A percentile compares a stretch with the other conserved stretches of the same genome.
Conservation (phyloP, 1,140 invertebrate genomes). For the Brachionus paranguensis region DNA sequence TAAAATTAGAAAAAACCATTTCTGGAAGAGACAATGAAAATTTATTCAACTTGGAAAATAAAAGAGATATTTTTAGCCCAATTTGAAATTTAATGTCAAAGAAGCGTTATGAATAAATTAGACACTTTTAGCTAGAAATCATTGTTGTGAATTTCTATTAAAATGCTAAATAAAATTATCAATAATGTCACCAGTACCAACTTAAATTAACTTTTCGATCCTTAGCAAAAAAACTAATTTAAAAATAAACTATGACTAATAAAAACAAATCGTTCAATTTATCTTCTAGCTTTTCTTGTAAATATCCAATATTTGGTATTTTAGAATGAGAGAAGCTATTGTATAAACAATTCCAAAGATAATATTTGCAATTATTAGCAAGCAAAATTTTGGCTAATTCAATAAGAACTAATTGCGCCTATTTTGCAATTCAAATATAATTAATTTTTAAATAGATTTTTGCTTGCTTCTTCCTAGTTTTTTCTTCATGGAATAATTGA, state of each 20-base stretch:
- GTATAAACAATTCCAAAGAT: not conserved
- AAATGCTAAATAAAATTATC: constrained; percentile 8
- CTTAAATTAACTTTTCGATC: not conserved
- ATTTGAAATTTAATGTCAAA: constrained; percentile 7
- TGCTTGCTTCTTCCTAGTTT: not conserved
- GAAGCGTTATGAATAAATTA: constrained; percentile 32
- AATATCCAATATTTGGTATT: constrained; percentile 34
- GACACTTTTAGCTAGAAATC: not conserved
- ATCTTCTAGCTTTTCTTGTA: constrained; percentile 8
- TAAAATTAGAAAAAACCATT: not conserved
- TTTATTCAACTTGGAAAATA: not conserved
- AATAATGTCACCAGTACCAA: not conserved
- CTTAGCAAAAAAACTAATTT: not conserved
- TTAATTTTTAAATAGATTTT: constrained; percentile 18
- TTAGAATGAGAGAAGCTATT: not conserved
- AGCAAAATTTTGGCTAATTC: constrained; percentile 7
- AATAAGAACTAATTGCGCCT: constrained; percentile 31
- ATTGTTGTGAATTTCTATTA: not conserved
- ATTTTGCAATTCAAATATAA: constrained; percentile 35
- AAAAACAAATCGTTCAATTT: not conserved
- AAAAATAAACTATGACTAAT: not conserved
- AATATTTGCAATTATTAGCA: not conserved
- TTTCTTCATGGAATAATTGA: constrained; percentile 4
- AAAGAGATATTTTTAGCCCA: not conserved
- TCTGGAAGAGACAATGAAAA: not conserved